phyloP scores from a whole-genome alignment of 92 coral and sea anemone species.

The Hydrozoanthus gracilis region DNA sequence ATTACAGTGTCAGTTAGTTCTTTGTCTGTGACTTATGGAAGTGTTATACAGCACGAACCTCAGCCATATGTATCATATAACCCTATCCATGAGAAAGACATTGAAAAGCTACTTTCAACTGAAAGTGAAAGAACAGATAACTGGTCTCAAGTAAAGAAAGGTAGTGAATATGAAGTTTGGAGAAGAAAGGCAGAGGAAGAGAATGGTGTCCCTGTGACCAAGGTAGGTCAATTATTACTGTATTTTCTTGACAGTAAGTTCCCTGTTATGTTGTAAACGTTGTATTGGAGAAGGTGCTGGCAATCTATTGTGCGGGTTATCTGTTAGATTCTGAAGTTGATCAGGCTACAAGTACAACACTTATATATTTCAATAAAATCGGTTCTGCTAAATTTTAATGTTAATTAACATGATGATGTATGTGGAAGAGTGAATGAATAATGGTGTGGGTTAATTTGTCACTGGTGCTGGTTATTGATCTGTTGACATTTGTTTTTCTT shows the following conservation, averaged over 20 bases:
- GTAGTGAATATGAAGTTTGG: conserved; percentile 86
- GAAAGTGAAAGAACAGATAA: conserved; percentile 82
- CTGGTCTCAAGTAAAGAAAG: conserved; percentile 84
- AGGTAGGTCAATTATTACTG: conserved; percentile 51
- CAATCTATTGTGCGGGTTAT: too few relatives aligned
- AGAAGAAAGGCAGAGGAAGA: conserved; percentile 70
- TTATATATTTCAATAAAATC: too few relatives aligned
- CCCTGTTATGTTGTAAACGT: not conserved
- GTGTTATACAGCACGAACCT: conserved; percentile 88
- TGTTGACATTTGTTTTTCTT: too few relatives aligned
- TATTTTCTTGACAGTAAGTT: too few relatives aligned
- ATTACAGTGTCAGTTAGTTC: conserved; percentile 43
- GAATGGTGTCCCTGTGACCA: conserved; percentile 79
- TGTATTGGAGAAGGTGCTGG: not conserved
- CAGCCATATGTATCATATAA: conserved; percentile 95
- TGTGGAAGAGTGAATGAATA: too few relatives aligned
- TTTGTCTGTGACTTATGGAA: conserved; percentile 54
- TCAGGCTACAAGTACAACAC: too few relatives aligned
- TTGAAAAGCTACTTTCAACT: conserved; percentile 81
- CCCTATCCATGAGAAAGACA: conserved; percentile 91
- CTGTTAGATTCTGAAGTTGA: too few relatives aligned
- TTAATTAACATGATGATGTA: too few relatives aligned
- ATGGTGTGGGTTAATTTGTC: too few relatives aligned
- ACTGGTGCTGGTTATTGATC: too few relatives aligned
- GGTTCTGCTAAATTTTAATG: too few relatives aligned